Evolutionary conservation across 2,797 vertebrate species (phyloP).

Genomic region (Selene dorsalis): DNA sequence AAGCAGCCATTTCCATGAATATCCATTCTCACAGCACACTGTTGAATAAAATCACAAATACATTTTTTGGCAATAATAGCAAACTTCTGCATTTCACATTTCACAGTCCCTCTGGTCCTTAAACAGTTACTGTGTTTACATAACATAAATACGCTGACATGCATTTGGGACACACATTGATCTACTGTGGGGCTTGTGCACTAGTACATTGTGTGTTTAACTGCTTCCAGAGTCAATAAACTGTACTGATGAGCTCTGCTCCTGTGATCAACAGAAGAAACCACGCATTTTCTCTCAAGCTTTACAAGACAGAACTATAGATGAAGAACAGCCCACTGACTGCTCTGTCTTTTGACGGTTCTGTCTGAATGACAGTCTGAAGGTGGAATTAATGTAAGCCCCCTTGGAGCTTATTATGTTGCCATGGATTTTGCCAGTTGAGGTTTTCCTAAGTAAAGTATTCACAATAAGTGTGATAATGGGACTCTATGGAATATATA

Average conservation of each 20-base stretch:
- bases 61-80: no score
- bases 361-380: slow-evolving; percentile 5
- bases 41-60: no score
- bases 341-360: slow-evolving; percentile 1
- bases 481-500: not conserved
- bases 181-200: not conserved
- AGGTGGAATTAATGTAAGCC: not conserved
- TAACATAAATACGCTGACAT: not conserved
- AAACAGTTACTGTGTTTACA: not conserved
- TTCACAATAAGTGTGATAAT: slow-evolving; percentile 20
- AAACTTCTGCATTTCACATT: not conserved
- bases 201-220: not conserved
- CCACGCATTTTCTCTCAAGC: not conserved
- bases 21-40: no score
- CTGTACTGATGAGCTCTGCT: not conserved
- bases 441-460: not conserved
- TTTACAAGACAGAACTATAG: not conserved
- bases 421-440: slow-evolving; percentile 3
- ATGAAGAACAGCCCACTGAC: not conserved
- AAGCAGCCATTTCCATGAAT: no score
- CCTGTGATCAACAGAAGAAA: slow-evolving; percentile 12
- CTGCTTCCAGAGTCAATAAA: not conserved
- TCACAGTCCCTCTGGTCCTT: not conserved
- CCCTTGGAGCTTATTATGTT: slow-evolving; percentile 27
- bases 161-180: not conserved